Evolutionary conservation across 2,113 vertebrate genomes (phyloP), one percentile per base, ranked within the genome.

Genomic region (Lagopus muta): DNA sequence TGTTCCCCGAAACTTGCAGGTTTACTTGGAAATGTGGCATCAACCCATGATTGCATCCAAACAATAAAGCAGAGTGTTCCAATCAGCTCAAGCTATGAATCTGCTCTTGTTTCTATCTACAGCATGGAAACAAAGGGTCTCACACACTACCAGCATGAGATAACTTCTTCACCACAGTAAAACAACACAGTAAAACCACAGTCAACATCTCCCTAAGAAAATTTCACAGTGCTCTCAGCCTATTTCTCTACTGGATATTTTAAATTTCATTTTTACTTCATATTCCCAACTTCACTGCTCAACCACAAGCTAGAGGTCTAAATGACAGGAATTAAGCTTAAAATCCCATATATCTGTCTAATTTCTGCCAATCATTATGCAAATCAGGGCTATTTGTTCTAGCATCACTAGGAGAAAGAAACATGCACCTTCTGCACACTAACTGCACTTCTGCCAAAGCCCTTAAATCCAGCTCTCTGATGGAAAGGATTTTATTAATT

Each of bases 351-450:
- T 14, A 20, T 6, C 10, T 82, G 58, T 52, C 43, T 69, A 73
- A 79, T 91, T 89, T 94, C 66, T 3, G 2, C 54, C 28, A 75
- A 10, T 52, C 66, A 34, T 34, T 64, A 18, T 58, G 19, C 16
- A 89, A 92, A 82, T 78, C 40, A 72, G n/a, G 13, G 36, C 61
- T 90, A 28, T 82, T 84, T 90, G 57, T 92, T 87, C n/a, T 58
- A 89, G 38, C 19, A 76, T 14, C 30, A 34, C 13, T 42, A 50
- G 11, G 27, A 13, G 55, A 81, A 57, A 65, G 24, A 76, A 15
- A 6, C 30, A 65, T 15, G 45, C 25, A 13, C 62, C 34, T 73
- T 71, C 45, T 61, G 3, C 55, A 54, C 0, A 0, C 11, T 71
- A 80, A 62, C 45, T 67, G 28, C 28, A 34, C 16, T 34, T 67